Conservation (phyloP, 2,113 vertebrate species). For the Trogon surrucura region DNA sequence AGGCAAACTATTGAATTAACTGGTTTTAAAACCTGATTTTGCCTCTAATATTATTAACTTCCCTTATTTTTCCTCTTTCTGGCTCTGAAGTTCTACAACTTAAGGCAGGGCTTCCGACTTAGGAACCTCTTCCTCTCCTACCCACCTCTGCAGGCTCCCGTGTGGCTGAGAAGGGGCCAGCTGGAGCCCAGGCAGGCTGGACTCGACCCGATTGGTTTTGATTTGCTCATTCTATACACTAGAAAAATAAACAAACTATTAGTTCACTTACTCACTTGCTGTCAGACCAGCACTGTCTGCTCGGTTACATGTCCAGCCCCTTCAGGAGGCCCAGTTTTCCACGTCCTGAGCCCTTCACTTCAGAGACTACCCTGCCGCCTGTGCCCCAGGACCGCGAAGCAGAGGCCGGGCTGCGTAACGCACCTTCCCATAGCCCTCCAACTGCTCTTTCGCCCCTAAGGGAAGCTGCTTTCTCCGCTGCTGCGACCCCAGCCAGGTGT, state of each 20-base stretch:
- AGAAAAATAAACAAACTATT: neutral
- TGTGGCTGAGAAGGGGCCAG: neutral
- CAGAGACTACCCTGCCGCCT: neutral
- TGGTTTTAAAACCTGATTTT: neutral
- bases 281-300: neutral
- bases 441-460: neutral
- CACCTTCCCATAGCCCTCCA: neutral
- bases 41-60: neutral
- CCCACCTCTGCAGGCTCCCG: neutral
- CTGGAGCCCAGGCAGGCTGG: neutral
- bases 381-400: fast-evolving
- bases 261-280: neutral
- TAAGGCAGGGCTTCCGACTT: neutral
- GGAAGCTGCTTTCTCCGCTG: neutral
- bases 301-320: neutral
- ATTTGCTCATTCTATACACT: neutral
- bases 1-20: neutral
- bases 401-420: neutral
- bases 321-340: neutral
- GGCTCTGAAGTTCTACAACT: neutral
- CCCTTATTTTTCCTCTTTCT: neutral
- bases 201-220: neutral
- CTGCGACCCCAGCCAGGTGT: neutral
- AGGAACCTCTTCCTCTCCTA: neutral
- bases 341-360: neutral